Percentiles rank a stretch among this genome's conserved stretches.
These are phyloP conservation scores for Stigmatopora argus DNA, from an alignment of 2,113 vertebrate species.

Conservation along the genomic window DNA sequence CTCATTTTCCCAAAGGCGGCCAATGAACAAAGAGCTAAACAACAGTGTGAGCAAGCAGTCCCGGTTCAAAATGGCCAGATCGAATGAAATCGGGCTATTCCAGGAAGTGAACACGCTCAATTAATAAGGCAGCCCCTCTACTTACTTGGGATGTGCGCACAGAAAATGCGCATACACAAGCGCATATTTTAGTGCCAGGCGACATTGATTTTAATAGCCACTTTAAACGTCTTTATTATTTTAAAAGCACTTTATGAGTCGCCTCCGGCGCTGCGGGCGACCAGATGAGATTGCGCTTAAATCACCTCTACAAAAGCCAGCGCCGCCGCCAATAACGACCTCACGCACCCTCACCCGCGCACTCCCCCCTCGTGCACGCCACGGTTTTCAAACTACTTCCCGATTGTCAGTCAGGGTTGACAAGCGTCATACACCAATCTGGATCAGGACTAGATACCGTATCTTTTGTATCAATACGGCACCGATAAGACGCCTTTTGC, in stretches of 20 bases:
- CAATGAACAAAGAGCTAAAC: conserved; percentile 15
- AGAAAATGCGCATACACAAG: neutral
- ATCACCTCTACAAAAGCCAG: conserved; percentile 29
- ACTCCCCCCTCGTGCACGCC: neutral
- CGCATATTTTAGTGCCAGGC: conserved; percentile 32
- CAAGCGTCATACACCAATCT: too few relatives aligned
- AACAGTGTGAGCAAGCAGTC: neutral
- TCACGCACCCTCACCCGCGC: neutral
- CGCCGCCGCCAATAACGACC: neutral
- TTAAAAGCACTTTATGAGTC: conserved; percentile 46
- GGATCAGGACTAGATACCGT: too few relatives aligned
- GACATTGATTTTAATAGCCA: conserved; percentile 55
- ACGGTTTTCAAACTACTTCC: neutral
- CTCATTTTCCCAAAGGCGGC: too few relatives aligned
- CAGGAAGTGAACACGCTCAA: neutral
- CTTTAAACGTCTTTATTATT: conserved; percentile 56
- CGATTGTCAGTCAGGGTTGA: neutral
- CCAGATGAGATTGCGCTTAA: conserved; percentile 15
- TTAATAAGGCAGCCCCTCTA: neutral
- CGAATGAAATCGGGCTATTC: neutral
- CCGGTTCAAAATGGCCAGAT: neutral
- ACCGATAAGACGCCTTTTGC: too few relatives aligned
- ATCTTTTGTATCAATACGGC: too few relatives aligned
- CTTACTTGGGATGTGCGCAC: neutral
- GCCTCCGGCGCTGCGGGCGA: conserved; percentile 25